phyloP scores from a whole-genome alignment of 2,113 vertebrate genomes.

The Salvelinus namaycush region DNA sequence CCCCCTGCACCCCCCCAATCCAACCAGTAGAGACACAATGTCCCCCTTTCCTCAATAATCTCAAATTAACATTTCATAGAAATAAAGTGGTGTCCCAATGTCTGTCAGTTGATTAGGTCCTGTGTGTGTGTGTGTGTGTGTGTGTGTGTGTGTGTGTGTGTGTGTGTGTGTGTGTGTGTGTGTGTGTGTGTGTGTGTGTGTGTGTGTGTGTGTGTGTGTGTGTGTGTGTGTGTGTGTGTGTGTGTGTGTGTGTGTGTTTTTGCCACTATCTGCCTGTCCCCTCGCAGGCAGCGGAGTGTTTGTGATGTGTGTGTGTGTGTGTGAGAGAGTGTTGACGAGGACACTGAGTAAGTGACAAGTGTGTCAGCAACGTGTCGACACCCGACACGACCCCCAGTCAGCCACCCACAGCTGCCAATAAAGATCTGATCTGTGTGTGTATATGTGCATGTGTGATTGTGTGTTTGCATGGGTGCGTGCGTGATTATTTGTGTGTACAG shows the following conservation, averaged over 20 bases:
- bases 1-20: not conserved
- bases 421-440: slow-evolving; percentile 45
- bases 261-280: not conserved
- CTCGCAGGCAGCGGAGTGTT: not conserved
- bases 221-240: not conserved
- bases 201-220: not conserved
- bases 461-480: slow-evolving; percentile 15
- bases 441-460: slow-evolving; percentile 16
- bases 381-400: slow-evolving; percentile 64
- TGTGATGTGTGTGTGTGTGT: slow-evolving; percentile 6
- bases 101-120: not conserved
- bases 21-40: not conserved
- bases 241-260: not conserved
- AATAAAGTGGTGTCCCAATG: not conserved
- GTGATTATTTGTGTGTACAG: slow-evolving; percentile 18
- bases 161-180: not conserved
- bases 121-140: not conserved
- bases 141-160: not conserved
- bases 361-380: slow-evolving; percentile 74
- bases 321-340: slow-evolving; percentile 68
- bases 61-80: not conserved
- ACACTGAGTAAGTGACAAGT: slow-evolving; percentile 75
- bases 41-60: not conserved
- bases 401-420: slow-evolving; percentile 70
- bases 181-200: not conserved